Percentiles rank a stretch among this genome's conserved stretches.
These are phyloP conservation scores for Drosophila carrolli DNA, from an alignment of 1,140 invertebrate species.

Conservation along the genomic window DNA sequence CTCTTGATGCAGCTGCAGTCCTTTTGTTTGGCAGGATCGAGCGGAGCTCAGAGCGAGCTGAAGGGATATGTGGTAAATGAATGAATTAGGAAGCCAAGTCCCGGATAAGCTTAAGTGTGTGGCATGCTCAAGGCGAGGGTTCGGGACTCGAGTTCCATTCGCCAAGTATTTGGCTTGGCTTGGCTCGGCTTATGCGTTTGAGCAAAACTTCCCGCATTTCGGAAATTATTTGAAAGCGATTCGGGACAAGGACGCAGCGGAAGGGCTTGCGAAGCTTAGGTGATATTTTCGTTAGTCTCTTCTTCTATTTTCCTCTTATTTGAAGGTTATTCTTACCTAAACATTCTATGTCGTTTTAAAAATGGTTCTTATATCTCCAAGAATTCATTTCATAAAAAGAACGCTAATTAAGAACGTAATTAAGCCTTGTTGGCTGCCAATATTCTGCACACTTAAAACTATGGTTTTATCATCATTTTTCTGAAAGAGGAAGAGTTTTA, in stretches of 20 bases:
- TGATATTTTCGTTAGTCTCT: not conserved
- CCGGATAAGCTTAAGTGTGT: constrained; percentile 55
- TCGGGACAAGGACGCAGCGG: constrained; percentile 1
- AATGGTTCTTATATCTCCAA: too few species aligned
- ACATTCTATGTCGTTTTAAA: not conserved
- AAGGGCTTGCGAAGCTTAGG: not conserved
- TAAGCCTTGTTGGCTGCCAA: too few species aligned
- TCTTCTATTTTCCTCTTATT: too few species aligned
- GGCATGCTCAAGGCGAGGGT: constrained; percentile 24
- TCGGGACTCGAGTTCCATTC: constrained; percentile 6
- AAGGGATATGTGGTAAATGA: constrained; percentile 57
- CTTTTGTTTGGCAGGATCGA: constrained; percentile 37
- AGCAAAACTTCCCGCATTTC: constrained; percentile 10
- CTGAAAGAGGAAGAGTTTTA: too few species aligned
- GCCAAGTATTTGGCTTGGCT: constrained; percentile 16
- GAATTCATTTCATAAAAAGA: too few species aligned
- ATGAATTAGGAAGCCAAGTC: constrained; percentile 56
- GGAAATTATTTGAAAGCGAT: constrained; percentile 29
- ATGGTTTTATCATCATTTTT: too few species aligned
- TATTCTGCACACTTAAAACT: too few species aligned
- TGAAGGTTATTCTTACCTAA: not conserved
- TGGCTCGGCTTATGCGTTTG: constrained; percentile 24
- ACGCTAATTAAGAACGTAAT: too few species aligned
- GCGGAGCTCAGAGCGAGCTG: constrained; percentile 13
- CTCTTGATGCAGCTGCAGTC: constrained; percentile 34